phyloP scores from a whole-genome alignment of 2,888 invertebrate genomes.

The Tetragnatha montana region DNA sequence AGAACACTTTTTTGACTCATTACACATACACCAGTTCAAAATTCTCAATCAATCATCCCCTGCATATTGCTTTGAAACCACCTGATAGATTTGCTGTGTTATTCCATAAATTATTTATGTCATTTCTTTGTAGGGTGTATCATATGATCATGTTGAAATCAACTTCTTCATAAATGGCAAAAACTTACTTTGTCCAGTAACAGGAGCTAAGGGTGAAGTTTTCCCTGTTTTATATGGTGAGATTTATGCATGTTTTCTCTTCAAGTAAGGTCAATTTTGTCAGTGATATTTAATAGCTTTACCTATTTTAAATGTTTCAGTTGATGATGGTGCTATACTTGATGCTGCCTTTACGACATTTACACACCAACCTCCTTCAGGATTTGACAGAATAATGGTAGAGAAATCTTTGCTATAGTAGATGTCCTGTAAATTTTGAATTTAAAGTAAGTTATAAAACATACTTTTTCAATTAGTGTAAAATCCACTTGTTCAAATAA shows the following conservation, averaged over 20 bases:
- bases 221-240: constrained; percentile 95
- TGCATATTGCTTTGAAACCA: background rate
- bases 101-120: background rate
- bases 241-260: constrained; percentile 72
- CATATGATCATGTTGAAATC: constrained; percentile 96
- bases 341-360: constrained; percentile 94
- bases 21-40: background rate
- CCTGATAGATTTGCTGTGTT: background rate
- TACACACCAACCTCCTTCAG: constrained; percentile 83
- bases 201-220: constrained; percentile 91
- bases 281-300: background rate
- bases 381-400: constrained; percentile 96
- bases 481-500: background rate
- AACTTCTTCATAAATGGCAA: constrained; percentile 96
- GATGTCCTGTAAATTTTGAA: constrained; percentile 9
- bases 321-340: constrained; percentile 97
- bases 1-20: too few relatives aligned
- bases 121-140: constrained; percentile 82
- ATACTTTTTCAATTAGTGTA: background rate
- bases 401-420: constrained; percentile 94
- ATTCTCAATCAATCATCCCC: too few relatives aligned
- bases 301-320: constrained; percentile 79
- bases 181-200: constrained; percentile 87
- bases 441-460: background rate
- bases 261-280: too few relatives aligned